Conservation (phyloP, 2,888 invertebrate species). For the Palloptera scutellata region DNA sequence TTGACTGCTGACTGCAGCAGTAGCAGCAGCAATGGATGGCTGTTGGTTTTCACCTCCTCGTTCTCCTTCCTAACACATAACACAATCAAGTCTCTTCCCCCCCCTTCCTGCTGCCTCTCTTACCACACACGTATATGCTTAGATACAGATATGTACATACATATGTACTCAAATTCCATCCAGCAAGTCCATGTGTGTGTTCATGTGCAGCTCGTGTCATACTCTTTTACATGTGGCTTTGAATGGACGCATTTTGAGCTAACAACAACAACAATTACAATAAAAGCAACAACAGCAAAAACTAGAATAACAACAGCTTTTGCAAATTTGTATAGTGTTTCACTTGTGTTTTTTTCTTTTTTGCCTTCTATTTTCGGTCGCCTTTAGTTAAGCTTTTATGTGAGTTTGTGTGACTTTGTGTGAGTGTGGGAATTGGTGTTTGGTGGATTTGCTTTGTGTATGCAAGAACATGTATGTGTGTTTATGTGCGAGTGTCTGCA, state of each 20-base stretch:
- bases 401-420: too few species aligned
- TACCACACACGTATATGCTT: not conserved
- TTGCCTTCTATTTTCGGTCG: slow-evolving; percentile 3
- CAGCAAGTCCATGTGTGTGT: not conserved
- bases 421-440: slow-evolving; percentile 31
- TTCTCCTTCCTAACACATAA: too few species aligned
- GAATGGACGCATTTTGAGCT: not conserved
- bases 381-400: slow-evolving; percentile 6
- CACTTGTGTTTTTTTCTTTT: slow-evolving; percentile 1
- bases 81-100: slow-evolving; percentile 14
- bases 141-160: not conserved
- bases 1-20: slow-evolving; percentile 42
- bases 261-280: slow-evolving; percentile 3
- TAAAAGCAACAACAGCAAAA: not conserved
- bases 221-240: not conserved
- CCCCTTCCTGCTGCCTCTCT: too few species aligned
- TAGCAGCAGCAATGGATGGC: not conserved
- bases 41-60: not conserved
- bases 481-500: slow-evolving; percentile 18
- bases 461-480: slow-evolving; percentile 19
- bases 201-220: not conserved
- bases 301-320: slow-evolving; percentile 17
- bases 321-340: slow-evolving; percentile 19
- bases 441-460: slow-evolving; percentile 17
- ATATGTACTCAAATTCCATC: not conserved